Evolutionary conservation across 2,113 vertebrate species (phyloP).

Genomic region (Calidris pygmaea): DNA sequence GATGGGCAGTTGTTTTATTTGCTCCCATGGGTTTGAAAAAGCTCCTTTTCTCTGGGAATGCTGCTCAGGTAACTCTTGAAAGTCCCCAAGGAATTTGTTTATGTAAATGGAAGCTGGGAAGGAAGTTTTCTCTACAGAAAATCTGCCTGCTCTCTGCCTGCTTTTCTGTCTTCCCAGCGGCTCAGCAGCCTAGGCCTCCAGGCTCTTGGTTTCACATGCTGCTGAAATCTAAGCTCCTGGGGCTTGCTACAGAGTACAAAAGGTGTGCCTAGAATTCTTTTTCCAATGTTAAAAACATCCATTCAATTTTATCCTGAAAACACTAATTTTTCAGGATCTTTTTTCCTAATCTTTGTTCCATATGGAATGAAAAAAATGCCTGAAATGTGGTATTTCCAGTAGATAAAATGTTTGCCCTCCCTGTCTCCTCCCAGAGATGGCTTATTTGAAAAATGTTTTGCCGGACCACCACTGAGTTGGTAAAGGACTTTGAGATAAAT

Average conservation of each 20-base stretch:
- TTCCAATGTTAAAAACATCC: neutral
- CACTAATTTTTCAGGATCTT: neutral
- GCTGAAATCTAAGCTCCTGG: neutral
- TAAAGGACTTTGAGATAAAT: conserved; percentile 7
- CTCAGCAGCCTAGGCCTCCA: neutral
- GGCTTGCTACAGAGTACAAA: neutral
- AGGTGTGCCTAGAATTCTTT: neutral
- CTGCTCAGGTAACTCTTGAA: neutral
- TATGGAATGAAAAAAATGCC: conserved; percentile 38
- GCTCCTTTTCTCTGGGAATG: neutral
- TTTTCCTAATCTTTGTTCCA: neutral
- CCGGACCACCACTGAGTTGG: neutral
- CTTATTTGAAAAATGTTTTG: conserved; percentile 22
- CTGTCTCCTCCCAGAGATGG: neutral
- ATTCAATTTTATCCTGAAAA: neutral
- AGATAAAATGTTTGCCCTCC: conserved; percentile 1
- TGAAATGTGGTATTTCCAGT: conserved; percentile 28
- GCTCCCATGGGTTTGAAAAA: neutral
- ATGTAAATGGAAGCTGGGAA: neutral
- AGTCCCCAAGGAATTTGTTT: neutral
- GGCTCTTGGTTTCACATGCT: neutral
- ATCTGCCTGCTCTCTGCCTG: neutral
- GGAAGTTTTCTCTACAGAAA: neutral
- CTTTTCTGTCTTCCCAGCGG: neutral
- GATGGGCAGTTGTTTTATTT: neutral